Evolutionary conservation across 2,797 vertebrate species (phyloP).

Genomic region (Xiphophorus birchmanni): DNA sequence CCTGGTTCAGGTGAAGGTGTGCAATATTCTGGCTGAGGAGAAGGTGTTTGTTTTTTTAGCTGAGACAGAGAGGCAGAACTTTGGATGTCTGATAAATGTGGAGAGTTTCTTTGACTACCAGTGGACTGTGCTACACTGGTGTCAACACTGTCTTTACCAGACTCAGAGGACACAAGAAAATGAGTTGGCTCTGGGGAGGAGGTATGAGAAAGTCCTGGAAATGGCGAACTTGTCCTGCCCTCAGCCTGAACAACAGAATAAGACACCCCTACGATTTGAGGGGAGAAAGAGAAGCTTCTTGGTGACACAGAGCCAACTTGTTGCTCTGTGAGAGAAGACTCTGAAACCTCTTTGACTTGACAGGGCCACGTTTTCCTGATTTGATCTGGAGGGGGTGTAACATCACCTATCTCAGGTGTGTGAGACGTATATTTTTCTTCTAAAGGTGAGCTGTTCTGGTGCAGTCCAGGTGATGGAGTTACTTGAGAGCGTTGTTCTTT

Average conservation of each 20-base stretch:
- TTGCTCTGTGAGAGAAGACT: conserved; percentile 35
- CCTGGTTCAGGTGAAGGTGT: conserved; percentile 52
- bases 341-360: conserved; percentile 37
- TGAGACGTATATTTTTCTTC: conserved; percentile 52
- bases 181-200: conserved; percentile 44
- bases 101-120: conserved; percentile 32
- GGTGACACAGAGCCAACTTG: conserved; percentile 33
- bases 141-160: conserved; percentile 30
- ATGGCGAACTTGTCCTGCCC: conserved; percentile 45
- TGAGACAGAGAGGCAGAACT: conserved; percentile 44
- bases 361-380: conserved; percentile 34
- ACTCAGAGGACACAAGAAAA: conserved; percentile 39
- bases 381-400: conserved; percentile 60
- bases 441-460: conserved; percentile 38
- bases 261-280: conserved; percentile 70
- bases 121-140: conserved; percentile 41
- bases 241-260: conserved; percentile 68
- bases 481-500: conserved; percentile 27
- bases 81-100: conserved; percentile 30
- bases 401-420: conserved; percentile 74
- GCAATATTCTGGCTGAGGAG: conserved; percentile 42
- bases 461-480: conserved; percentile 63
- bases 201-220: conserved; percentile 58
- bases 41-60: conserved; percentile 51
- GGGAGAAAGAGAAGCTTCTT: conserved; percentile 59